Evolutionary conservation across 2,113 vertebrate genomes (phyloP).

Genomic region (Mustelus asterias): DNA sequence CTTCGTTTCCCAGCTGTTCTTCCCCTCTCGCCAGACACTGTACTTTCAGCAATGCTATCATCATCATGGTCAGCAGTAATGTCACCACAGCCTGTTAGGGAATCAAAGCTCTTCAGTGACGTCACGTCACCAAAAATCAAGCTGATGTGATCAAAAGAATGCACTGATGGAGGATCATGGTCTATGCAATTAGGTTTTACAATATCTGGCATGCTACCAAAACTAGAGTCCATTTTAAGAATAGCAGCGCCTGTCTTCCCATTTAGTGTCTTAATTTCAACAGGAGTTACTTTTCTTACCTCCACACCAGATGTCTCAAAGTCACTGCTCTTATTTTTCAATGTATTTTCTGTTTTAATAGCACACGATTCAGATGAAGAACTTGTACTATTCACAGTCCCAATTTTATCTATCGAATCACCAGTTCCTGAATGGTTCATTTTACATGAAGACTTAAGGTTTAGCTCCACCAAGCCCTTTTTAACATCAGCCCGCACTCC

Average conservation of each 20-base stretch:
- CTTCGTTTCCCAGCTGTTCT: slow-evolving; percentile 75
- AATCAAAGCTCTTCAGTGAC: slow-evolving; percentile 94
- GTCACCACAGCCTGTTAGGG: slow-evolving; percentile 89
- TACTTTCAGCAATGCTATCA: slow-evolving; percentile 78
- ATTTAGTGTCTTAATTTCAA: slow-evolving; percentile 3
- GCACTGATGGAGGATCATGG: slow-evolving; percentile 46
- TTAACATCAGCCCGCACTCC: slow-evolving; percentile 50
- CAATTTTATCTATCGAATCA: neutral
- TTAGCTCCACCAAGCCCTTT: slow-evolving; percentile 39
- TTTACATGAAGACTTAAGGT: neutral
- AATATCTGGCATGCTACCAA: slow-evolving; percentile 47
- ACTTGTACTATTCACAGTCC: neutral
- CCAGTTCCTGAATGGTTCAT: neutral
- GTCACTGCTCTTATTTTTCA: neutral
- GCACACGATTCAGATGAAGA: neutral
- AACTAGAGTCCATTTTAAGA: slow-evolving; percentile 46
- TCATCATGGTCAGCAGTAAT: slow-evolving; percentile 94
- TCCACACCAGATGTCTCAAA: neutral
- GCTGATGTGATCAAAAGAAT: slow-evolving; percentile 72
- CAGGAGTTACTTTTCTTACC: neutral
- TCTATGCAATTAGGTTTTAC: slow-evolving; percentile 48
- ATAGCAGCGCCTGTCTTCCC: slow-evolving; percentile 42
- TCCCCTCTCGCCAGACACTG: slow-evolving; percentile 73
- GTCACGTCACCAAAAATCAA: slow-evolving; percentile 80
- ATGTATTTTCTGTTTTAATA: neutral